Base-by-base conservation (phyloP, 2,888 invertebrate species). In the Apodemia zela region DNA sequence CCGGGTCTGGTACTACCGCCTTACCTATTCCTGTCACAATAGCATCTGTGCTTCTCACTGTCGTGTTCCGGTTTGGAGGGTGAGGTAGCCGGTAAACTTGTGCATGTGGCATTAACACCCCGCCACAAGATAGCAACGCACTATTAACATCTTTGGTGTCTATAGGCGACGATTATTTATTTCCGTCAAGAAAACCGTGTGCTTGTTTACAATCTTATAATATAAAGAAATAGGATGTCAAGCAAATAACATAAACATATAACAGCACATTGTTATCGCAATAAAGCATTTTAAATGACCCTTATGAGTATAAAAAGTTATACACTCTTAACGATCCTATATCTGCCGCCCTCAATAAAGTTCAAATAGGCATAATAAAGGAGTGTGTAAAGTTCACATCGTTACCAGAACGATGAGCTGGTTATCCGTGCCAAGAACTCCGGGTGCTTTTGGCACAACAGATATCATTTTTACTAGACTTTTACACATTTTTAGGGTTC, bases 321-420 rank as follows among this genome's bases (percentile, higher is more conserved):
- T 29, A 57, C n/a, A n/a, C n/a, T n/a, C n/a, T n/a, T 15, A 29
- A 47, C 5, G 54, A 7, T 61, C 61, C 18, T 61, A 35, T 18
- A 47, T 47, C n/a, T 29, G 59, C 33, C 49, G 59, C 45, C 47
- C 60, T 10, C 63, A 63, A 59, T 63, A 63, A 63, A 63, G 47
- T 63, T 63, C 33, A 59, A 59, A 63, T 59, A 47, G 58, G 57
- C 57, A 58, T 47, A 58, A 59, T 59, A 59, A 63, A 59, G 59
- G 42, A 35, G 33, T 47, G 35, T 63, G 64, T 64, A 65, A 67
- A 65, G 64, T 65, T 67, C 62, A 62, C 63, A 57, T 65, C 67
- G 64, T 65, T 67, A 59, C 51, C 21, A 64, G 64, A 65, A 67
- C 67, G 65, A 67, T 62, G 62, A 33, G 38, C 21, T n/a, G 59